Evolutionary conservation across 2,888 invertebrate species (phyloP), one percentile per base, ranked within the genome.

Genomic region (Plebejus anna): DNA sequence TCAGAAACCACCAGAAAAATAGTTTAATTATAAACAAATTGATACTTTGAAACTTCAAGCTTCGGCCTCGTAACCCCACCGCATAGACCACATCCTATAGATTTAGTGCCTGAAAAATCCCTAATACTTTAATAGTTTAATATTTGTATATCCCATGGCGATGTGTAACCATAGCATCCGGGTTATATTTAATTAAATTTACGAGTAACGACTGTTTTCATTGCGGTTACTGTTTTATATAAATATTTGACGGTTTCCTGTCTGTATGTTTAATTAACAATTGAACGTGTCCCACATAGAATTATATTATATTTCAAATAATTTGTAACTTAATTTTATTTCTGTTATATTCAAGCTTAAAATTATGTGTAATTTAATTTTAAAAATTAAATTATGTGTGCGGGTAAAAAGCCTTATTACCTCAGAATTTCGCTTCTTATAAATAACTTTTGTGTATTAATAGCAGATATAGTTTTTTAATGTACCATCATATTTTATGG

Each of bases 131-230:
- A 84, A 84, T 87, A 81, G 87, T 89, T 89, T 87, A 89, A 86
- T 87, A 81, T 82, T 82, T 81, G 80, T 84, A 84, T 88, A 86
- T 85, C 66, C 32, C 86, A 89, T 90, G 88, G 89, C 89, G 89
- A 89, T 88, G 88, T 87, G 84, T 92, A 90, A 84, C 86, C 88
- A 84, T 85, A 80, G 86, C 91, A 89, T 93, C 93, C 93, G 92
- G 86, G 88, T 91, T 92, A 91, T 86, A 91, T 91, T 90, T 85
- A 89, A 92, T 91, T 89, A 89, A 82, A 93, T 94, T 93, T 93
- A 94, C 88, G 93, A 93, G 93, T 93, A 92, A 94, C 88, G 93
- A 90, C 91, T 92, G 92, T 92, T 92, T 91, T 92, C 90, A 89
- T 88, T 91, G 91, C 90, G 88, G 86, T 86, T 85, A 89, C 88